Evolutionary conservation across 2,113 vertebrate species (phyloP), one percentile per base, ranked within the genome.

Genomic region (Entelurus aequoreus): DNA sequence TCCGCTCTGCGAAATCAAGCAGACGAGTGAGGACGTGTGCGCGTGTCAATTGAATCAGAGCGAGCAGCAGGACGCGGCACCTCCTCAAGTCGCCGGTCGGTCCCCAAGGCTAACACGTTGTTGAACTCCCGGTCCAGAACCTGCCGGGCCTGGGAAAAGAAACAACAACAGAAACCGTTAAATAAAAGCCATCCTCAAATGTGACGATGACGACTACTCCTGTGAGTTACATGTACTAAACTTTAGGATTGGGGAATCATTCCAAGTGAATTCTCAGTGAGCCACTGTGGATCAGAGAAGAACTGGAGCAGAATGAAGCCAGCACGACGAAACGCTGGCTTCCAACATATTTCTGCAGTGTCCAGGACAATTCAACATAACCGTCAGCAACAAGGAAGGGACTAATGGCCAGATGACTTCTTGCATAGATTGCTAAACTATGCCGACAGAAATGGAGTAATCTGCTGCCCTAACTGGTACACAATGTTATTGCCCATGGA

Each of bases 71-170:
- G 46, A 54, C 7, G 46, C 16, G 60, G 91, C 87, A 98, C 95
- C 68, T 98, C 94, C n/a, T 98, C 96, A 72, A 95, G 86, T 65
- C 92, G 91, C 21, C 95, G 91, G 80, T 95, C 95, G 0, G 96
- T 98, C 64, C 95, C 95, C 88, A 98, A 80, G 38, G 95, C 94
- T 28, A 98, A 84, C 60, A 98, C 74, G 77, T 98, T 98, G 89
- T 94, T 98, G 88, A 98, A 98, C 71, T 98, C 96, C 81, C 96
- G 91, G 76, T 98, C 95, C 86, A 98, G 87, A 72, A 98, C 94
- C 74, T 98, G 95, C n/a, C 96, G 91, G 57, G 95, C 96, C 96
- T 98, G 74, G 28, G 61, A 73, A 69, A 63, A 77, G 10, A 70
- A 42, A 73, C 48, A 53, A 14, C 28, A 44, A 35, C 12, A 3